These are phyloP conservation scores for Kryptolebias marmoratus DNA, from an alignment of 2,113 vertebrate species.

Conservation along the genomic window DNA sequence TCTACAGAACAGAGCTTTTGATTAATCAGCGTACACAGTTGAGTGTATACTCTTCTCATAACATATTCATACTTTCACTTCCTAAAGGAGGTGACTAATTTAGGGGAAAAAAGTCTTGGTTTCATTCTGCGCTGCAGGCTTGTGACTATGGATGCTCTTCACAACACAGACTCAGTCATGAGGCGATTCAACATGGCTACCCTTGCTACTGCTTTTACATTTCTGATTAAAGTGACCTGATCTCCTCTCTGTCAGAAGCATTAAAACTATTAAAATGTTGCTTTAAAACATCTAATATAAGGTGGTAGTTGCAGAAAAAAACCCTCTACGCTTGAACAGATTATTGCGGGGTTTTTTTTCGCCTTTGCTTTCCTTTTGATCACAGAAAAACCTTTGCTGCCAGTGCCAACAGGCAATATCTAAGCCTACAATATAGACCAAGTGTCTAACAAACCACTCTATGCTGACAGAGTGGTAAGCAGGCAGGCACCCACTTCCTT, in stretches of 20 bases:
- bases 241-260: no score
- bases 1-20: background rate
- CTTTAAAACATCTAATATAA: no score
- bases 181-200: conserved; percentile 63
- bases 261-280: no score
- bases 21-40: background rate
- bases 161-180: conserved; percentile 65
- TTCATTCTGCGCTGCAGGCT: conserved; percentile 62
- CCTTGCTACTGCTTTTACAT: conserved; percentile 20
- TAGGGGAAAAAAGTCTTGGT: conserved; percentile 56
- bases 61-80: conserved; percentile 66
- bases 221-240: conserved; percentile 17
- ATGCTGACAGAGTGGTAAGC: conserved; percentile 66
- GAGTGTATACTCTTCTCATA: conserved; percentile 20
- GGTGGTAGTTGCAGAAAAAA: no score
- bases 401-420: background rate
- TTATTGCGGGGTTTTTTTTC: background rate
- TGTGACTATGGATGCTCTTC: conserved; percentile 63
- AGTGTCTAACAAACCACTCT: conserved; percentile 29
- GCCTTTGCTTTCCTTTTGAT: conserved; percentile 32
- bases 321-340: no score
- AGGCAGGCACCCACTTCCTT: conserved; percentile 76
- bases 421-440: conserved; percentile 7
- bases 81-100: conserved; percentile 64
- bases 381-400: conserved; percentile 11